These are phyloP conservation scores for Coptotermes formosanus DNA, from an alignment of 1,140 invertebrate species.

Conservation along the genomic window DNA sequence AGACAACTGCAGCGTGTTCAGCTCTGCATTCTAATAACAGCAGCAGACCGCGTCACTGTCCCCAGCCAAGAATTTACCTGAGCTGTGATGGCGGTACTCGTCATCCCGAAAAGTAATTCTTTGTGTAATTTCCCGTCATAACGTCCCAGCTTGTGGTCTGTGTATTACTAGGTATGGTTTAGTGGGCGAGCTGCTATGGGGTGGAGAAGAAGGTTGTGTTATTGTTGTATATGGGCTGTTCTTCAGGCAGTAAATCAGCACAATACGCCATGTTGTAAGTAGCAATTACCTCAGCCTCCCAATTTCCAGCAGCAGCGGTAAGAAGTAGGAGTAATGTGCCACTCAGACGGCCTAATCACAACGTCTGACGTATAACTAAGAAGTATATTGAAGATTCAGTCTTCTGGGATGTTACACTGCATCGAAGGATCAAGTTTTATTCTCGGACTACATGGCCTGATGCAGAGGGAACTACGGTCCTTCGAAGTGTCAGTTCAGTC, in stretches of 20 bases:
- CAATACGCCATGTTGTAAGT: background rate
- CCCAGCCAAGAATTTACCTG: background rate
- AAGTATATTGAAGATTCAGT: too few species aligned
- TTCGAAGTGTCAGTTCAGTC: too few species aligned
- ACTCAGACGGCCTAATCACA: background rate
- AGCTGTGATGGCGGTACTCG: conserved; percentile 6
- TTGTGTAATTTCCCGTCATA: conserved; percentile 4
- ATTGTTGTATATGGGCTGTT: conserved; percentile 12
- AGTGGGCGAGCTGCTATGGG: background rate
- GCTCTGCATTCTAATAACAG: too few species aligned
- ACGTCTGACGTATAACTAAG: background rate
- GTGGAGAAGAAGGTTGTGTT: conserved; percentile 2
- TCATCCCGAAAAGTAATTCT: background rate
- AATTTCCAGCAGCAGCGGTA: background rate
- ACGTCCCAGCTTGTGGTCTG: conserved; percentile 7
- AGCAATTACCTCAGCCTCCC: background rate
- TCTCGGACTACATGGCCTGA: too few species aligned
- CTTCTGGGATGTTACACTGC: too few species aligned
- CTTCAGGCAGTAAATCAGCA: conserved; percentile 11
- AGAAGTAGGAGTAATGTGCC: background rate
- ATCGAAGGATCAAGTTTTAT: too few species aligned
- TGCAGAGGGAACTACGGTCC: too few species aligned
- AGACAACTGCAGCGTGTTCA: too few species aligned
- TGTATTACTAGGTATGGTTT: conserved; percentile 1
- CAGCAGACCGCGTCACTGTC: background rate